Evolutionary conservation across 2,888 invertebrate genomes (phyloP), one percentile per base, ranked within the genome.

Genomic region (Embidobia sp.): DNA sequence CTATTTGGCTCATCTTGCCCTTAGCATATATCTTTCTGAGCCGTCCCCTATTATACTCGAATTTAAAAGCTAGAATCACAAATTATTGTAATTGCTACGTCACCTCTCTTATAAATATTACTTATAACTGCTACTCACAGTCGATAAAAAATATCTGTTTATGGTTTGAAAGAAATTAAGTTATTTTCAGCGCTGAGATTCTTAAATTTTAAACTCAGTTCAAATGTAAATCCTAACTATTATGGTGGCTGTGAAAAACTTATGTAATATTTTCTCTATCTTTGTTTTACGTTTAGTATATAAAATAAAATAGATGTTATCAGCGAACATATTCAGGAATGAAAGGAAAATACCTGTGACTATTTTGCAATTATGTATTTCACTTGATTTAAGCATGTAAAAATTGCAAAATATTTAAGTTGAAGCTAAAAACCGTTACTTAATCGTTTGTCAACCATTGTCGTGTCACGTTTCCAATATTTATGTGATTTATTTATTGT

Each of bases 211-310:
- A 61, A 55, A 78, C 64, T 77, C 61, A 51, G 79, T 76, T n/a
- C n/a, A 72, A 78, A 79, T 79, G 66, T 79, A 79, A 79, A 80
- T 80, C 70, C 63, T 78, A 82, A 83, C 79, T 82, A 82, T 79
- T 81, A 80, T 81, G 80, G 80, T 82, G 85, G 85, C 84, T 85
- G 85, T 85, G 84, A 83, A 82, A 81, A 79, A 63, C 46, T 48
- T 13, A 64, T 55, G 57, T 57, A 48, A 55, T 63, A 63, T 63
- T 63, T 63, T 63, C 63, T 48, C 44, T 63, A 63, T 44, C 33
- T 53, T 64, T 37, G 29, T 72, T 61, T 46, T 72, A 64, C 48
- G 63, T 70, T 46, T 22, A 35, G 31, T 72, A 44, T 72, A 72
- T 55, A 53, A 37, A 55, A 31, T 49, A 35, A 66, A 42, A 13